A percentile compares a stretch with the other conserved stretches of the same genome.
phyloP scores from a whole-genome alignment of 2,113 vertebrate genomes.

The Menura novaehollandiae region DNA sequence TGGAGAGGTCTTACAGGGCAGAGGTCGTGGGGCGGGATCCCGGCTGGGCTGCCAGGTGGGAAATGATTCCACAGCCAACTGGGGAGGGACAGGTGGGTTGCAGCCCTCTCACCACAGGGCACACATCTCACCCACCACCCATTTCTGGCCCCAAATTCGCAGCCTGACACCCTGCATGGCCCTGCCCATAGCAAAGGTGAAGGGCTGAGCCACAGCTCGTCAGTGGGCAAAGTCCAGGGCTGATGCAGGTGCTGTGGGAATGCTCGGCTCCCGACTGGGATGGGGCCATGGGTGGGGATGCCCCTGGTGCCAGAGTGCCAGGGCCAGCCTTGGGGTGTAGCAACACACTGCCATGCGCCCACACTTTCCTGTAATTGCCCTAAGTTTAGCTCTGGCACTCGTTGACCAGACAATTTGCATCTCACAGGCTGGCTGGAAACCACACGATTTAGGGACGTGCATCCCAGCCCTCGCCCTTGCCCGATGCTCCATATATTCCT shows the following conservation, averaged over 20 bases:
- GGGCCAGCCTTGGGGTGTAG: background rate
- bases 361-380: background rate
- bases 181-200: background rate
- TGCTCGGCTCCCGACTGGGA: rapidly evolving
- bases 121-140: rapidly evolving
- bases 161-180: background rate
- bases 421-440: constrained; percentile 21
- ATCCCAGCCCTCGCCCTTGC: background rate
- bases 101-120: background rate
- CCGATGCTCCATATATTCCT: background rate
- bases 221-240: constrained; percentile 5
- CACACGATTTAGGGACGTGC: constrained; percentile 8
- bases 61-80: background rate
- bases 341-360: background rate
- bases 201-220: background rate
- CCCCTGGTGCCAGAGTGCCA: rapidly evolving
- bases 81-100: background rate
- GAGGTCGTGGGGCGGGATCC: background rate
- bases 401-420: constrained; percentile 41
- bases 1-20: background rate
- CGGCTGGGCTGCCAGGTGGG: background rate
- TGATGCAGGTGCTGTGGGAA: background rate
- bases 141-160: background rate
- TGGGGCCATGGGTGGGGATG: rapidly evolving
- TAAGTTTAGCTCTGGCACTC: background rate